Base-by-base conservation (phyloP, 64 coral and sea anemone genomes). In the Astreopora myriophthalma region DNA sequence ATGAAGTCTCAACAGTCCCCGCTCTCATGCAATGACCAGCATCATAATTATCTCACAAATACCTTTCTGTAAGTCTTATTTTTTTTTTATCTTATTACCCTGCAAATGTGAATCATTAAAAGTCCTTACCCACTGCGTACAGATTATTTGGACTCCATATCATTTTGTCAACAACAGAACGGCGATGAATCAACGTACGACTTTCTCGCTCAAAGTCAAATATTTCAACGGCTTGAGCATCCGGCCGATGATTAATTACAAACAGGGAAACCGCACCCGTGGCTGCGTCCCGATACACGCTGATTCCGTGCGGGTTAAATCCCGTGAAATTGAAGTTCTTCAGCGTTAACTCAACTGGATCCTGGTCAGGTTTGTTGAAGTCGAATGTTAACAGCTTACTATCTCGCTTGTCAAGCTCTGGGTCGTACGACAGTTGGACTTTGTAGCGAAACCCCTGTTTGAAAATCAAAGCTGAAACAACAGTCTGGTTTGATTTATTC, bases 251-350 rank as follows among this genome's bases (percentile, higher is more conserved):
- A 68, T 72, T 95, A n/a, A 95, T 33, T 32, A 95, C 93, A 87
- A 95, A 95, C 24, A 95, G 27, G 36, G 80, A 86, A 31, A 91
- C 81, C 40, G 31, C 69, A 42, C 88, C 80, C 3, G 88, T 57
- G 60, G 73, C 17, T 16, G 88, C 80, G 37, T 95, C 93, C 62
- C 69, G 39, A 64, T 86, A 91, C 10, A 87, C 42, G 37, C 74
- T 88, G 48, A 95, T 86, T n/a, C 93, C 93, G 78, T 95, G 93
- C 11, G 93, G 93, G 60, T 95, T 95, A 69, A 95, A 95, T 84
- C 80, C 93, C 65, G 80, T 91, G 68, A 25, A 71, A 73, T 95
- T 85, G 48, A 95, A 95, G 17, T 71, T 85, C 26, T 80, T 86
- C 6, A 95, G 25, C 0, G 51, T 48, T 25, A 91, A 78, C 40